These are phyloP conservation scores for Falcunculus frontatus DNA, from an alignment of 2,113 vertebrate species.

Conservation along the genomic window DNA sequence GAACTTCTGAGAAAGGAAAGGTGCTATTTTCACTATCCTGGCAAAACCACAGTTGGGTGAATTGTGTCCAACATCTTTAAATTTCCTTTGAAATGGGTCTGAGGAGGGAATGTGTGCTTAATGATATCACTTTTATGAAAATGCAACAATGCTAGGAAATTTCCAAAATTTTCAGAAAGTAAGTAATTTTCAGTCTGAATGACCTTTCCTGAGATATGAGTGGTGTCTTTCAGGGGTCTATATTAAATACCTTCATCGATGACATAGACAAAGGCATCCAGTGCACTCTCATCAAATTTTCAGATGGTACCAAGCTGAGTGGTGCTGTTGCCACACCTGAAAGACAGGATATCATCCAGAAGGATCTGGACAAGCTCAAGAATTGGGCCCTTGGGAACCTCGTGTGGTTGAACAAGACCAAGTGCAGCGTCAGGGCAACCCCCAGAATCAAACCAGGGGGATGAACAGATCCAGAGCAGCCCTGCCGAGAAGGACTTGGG, in stretches of 20 bases:
- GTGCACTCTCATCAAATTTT: background rate
- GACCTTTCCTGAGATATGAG: background rate
- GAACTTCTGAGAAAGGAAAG: background rate
- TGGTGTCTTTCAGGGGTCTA: background rate
- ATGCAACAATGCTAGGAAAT: background rate
- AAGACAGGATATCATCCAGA: background rate
- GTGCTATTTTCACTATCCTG: background rate
- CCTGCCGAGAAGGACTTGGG: background rate
- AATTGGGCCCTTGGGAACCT: background rate
- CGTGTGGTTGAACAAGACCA: background rate
- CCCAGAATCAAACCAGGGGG: background rate
- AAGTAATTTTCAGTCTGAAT: background rate
- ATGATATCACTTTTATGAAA: background rate
- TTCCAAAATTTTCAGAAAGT: background rate
- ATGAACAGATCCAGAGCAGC: background rate
- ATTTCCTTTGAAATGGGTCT: background rate
- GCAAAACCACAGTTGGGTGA: background rate
- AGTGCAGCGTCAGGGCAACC: accelerated
- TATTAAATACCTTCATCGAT: background rate
- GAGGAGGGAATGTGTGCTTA: background rate
- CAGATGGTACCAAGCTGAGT: background rate
- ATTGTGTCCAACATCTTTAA: background rate
- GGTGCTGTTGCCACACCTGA: background rate
- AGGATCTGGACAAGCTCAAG: background rate
- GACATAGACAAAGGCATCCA: background rate